Evolutionary conservation across 1,140 invertebrate genomes (phyloP), one percentile per base, ranked within the genome.

Genomic region (Drosophila littoralis): DNA sequence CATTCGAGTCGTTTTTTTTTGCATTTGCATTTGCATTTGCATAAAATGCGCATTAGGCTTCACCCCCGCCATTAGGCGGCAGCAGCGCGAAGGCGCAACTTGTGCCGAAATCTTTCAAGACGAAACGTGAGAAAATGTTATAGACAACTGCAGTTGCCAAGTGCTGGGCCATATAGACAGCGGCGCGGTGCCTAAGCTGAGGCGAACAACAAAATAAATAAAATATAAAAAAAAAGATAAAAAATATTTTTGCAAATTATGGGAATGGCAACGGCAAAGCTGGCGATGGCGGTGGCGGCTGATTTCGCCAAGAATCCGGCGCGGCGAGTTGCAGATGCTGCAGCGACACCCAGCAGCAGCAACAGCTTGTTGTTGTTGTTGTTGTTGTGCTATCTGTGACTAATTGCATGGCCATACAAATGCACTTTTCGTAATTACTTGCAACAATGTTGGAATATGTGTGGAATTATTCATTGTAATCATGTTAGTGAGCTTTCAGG

Each of bases 61-160:
- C 83, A 70, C 84, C 84, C 84, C 85, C 80, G 70, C 77, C 17
- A 46, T 36, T 70, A 77, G 70, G 71, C 65, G 61, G 22, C 42
- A 42, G 40, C 22, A 64, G 35, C 43, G 42, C 40, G 6, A 7
- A 86, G 81, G 82, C 75, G 79, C 79, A 86, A 86, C 83, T 86
- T 86, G 83, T 86, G 84, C 83, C 83, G 83, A 86, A 86, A 86
- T 86, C 80, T 78, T 81, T 64, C 76, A 83, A 84, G 70, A 75
- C 77, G 84, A 89, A 88, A 88, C 84, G 84, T 88, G 84, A 88
- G 84, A 88, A 88, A 88, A 88, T 88, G 73, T 88, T 88, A 88
- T 77, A 84, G 74, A 73, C 81, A 64, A 71, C 77, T 59, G 57
- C 43, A 46, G 42, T 54, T 48, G 45, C 45, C 80, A 83, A 76